Evolutionary conservation across 2,888 invertebrate genomes (phyloP).

Genomic region (Rotaria socialis): DNA sequence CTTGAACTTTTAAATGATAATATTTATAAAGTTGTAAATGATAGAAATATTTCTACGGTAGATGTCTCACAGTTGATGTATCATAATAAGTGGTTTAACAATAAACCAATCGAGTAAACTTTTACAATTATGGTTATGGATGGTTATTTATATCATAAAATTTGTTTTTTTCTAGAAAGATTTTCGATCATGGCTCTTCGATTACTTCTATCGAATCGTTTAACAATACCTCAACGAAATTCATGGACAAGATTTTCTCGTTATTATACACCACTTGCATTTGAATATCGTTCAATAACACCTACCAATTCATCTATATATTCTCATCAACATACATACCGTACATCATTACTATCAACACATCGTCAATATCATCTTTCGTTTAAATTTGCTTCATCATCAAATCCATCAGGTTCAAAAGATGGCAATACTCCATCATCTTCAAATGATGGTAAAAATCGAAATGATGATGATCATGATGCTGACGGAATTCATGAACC

Average conservation of each 20-base stretch:
- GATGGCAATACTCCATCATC: neutral
- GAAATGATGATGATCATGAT: neutral
- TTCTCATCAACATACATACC: neutral
- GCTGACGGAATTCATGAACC: neutral
- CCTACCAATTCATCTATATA: neutral
- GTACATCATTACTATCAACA: neutral
- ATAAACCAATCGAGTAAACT: neutral
- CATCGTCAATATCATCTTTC: neutral
- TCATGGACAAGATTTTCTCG: neutral
- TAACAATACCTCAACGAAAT: neutral
- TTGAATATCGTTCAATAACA: neutral
- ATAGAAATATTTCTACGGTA: neutral
- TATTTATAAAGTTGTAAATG: too few species aligned
- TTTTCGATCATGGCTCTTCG: neutral
- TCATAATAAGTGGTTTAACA: neutral
- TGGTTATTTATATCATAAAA: too few species aligned
- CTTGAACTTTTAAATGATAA: too few species aligned
- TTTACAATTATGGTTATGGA: too few species aligned
- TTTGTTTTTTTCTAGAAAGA: too few species aligned
- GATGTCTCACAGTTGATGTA: neutral
- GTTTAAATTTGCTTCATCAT: neutral
- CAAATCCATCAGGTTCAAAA: neutral
- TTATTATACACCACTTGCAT: neutral
- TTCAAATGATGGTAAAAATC: neutral
- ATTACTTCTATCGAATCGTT: neutral